Percentiles rank a stretch among this genome's conserved stretches.
Conservation (phyloP, 2,888 invertebrate species). For the Flexamia atlantica region DNA sequence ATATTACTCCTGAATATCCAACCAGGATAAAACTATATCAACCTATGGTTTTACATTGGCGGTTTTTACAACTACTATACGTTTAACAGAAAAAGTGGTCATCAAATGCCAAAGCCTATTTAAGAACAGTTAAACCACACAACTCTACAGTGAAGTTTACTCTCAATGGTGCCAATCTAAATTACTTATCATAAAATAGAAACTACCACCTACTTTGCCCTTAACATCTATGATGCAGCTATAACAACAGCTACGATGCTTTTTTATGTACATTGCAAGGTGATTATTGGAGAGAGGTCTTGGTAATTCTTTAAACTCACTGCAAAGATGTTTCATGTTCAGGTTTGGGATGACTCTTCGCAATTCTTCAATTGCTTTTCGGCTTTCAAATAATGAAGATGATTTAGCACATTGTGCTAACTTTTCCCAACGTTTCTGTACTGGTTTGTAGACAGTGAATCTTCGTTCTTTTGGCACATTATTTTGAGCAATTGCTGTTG, state of each 20-base stretch:
- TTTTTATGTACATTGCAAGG: slow-evolving; percentile 39
- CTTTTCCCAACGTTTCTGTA: slow-evolving; percentile 34
- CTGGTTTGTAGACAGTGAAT: slow-evolving; percentile 52
- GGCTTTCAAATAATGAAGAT: background rate
- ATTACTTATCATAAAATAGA: slow-evolving; percentile 2
- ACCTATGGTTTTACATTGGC: too few relatives aligned
- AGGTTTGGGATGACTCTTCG: slow-evolving; percentile 45
- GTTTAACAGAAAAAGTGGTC: too few relatives aligned
- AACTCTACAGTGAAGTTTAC: background rate
- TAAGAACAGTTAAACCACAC: too few relatives aligned
- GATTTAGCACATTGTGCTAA: slow-evolving; percentile 22
- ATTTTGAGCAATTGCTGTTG: slow-evolving; percentile 8
- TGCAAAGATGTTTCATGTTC: slow-evolving; percentile 14
- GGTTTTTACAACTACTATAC: too few relatives aligned
- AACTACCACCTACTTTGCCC: background rate
- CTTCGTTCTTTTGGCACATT: slow-evolving; percentile 46
- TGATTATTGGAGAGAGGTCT: background rate
- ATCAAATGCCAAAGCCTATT: too few relatives aligned
- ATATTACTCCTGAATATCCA: too few relatives aligned
- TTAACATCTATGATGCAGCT: background rate
- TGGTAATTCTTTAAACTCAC: slow-evolving; percentile 4
- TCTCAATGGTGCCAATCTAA: background rate
- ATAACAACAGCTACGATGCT: slow-evolving; percentile 38
- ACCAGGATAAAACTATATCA: too few relatives aligned
- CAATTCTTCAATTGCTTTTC: slow-evolving; percentile 34